Evolutionary conservation across 2,888 invertebrate species (phyloP).

Genomic region (Epirrita christyi): DNA sequence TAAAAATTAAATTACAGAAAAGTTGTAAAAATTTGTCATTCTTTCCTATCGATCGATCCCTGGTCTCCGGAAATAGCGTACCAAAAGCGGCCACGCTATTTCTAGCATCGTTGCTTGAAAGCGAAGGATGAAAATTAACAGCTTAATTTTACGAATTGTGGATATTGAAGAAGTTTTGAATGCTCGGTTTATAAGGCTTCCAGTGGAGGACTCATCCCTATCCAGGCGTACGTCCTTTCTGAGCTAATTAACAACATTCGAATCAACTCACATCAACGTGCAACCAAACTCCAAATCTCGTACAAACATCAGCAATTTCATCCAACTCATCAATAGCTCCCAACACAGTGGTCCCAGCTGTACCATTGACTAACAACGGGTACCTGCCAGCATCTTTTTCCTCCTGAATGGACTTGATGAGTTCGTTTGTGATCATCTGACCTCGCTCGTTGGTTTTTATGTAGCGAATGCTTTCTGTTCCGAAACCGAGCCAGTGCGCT

Average conservation of each 20-base stretch:
- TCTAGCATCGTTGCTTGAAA: no score
- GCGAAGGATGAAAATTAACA: no score
- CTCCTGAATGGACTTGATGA: slow-evolving; percentile 84
- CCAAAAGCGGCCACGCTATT: no score
- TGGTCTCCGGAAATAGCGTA: no score
- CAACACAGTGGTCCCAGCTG: slow-evolving; percentile 92
- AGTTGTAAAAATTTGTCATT: no score
- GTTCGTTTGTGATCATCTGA: slow-evolving; percentile 86
- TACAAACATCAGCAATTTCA: slow-evolving; percentile 88
- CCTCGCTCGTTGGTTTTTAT: slow-evolving; percentile 88
- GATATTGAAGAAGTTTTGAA: no score
- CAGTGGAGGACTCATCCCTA: no score
- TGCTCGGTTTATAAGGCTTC: no score
- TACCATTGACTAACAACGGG: slow-evolving; percentile 90
- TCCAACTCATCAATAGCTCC: slow-evolving; percentile 92
- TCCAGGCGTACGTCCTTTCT: no score
- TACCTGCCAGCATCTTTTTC: slow-evolving; percentile 74
- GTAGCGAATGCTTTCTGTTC: slow-evolving; percentile 87
- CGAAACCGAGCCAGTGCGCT: slow-evolving; percentile 93
- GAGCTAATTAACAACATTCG: neutral
- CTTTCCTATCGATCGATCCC: no score
- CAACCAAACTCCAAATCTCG: slow-evolving; percentile 89
- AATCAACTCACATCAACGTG: slow-evolving; percentile 91
- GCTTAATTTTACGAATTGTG: no score
- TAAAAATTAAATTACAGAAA: no score